phyloP scores from a whole-genome alignment of 2,113 vertebrate genomes.

The Chrysemys picta region DNA sequence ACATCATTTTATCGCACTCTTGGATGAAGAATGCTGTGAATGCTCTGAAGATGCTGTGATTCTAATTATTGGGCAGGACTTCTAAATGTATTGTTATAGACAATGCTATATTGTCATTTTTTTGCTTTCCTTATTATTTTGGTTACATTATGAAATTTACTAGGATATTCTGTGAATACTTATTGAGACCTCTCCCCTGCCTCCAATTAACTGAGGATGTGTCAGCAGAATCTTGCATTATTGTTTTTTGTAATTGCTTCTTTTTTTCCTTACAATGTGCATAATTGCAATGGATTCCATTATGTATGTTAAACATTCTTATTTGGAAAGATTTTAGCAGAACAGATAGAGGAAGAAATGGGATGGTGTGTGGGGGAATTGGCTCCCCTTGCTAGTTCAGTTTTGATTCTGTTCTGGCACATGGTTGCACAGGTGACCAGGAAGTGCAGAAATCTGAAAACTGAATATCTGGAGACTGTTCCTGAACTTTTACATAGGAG shows the following conservation, averaged over 20 bases:
- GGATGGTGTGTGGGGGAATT: rapidly evolving
- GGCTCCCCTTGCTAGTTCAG: neutral
- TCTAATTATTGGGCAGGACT: neutral
- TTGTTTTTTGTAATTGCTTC: slow-evolving; percentile 2
- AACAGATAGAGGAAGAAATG: neutral
- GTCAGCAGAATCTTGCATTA: neutral
- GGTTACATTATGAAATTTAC: neutral
- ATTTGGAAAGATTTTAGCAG: neutral
- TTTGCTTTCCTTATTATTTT: neutral
- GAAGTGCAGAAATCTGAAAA: neutral
- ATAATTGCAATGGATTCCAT: neutral
- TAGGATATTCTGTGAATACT: neutral
- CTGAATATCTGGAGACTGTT: neutral
- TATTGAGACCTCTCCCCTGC: neutral
- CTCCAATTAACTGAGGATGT: slow-evolving; percentile 7
- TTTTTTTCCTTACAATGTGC: neutral
- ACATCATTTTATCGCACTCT: neutral
- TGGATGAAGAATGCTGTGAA: neutral
- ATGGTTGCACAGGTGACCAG: neutral
- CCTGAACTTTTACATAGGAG: neutral
- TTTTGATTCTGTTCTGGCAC: neutral
- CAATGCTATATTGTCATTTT: neutral
- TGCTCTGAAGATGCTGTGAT: neutral
- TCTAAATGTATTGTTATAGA: neutral
- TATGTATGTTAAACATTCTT: neutral